Conservation (phyloP, 2,797 vertebrate species). For the Muscicapa striata region DNA sequence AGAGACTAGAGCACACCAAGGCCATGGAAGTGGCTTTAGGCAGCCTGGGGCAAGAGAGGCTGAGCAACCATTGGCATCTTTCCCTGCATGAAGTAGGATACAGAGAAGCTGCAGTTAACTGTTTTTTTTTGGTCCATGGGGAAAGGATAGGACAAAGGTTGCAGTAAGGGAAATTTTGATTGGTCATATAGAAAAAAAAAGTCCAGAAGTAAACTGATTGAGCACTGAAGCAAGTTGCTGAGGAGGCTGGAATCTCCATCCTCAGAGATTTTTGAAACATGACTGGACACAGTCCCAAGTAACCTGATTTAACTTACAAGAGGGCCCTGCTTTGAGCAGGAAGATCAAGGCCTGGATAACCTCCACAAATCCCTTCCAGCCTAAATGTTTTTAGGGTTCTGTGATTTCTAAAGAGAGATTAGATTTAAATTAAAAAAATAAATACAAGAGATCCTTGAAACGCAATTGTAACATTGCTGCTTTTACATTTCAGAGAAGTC, state of each 20-base stretch:
- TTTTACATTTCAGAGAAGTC: not conserved
- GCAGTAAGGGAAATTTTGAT: not conserved
- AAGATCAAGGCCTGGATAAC: slow-evolving; percentile 13
- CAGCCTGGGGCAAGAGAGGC: not conserved
- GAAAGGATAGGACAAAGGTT: not conserved
- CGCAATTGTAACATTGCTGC: not conserved
- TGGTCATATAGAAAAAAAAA: fast-evolving
- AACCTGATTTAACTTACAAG: not conserved
- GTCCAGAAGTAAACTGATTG: not conserved
- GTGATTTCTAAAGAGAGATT: slow-evolving; percentile 32
- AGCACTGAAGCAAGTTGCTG: not conserved
- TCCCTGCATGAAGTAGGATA: not conserved
- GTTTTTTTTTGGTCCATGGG: fast-evolving
- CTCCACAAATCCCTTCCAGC: slow-evolving; percentile 25
- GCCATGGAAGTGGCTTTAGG: not conserved
- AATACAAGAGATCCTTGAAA: slow-evolving; percentile 39
- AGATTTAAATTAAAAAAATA: slow-evolving; percentile 33
- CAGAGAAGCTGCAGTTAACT: not conserved
- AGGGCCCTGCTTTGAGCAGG: not conserved
- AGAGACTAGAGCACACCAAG: not conserved
- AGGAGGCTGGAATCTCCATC: not conserved
- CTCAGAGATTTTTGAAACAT: not conserved
- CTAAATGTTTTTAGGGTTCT: slow-evolving; percentile 25
- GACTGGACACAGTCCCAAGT: fast-evolving
- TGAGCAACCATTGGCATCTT: not conserved